Conservation (phyloP, 2,113 vertebrate genomes). For the Mormoops blainvillei region DNA sequence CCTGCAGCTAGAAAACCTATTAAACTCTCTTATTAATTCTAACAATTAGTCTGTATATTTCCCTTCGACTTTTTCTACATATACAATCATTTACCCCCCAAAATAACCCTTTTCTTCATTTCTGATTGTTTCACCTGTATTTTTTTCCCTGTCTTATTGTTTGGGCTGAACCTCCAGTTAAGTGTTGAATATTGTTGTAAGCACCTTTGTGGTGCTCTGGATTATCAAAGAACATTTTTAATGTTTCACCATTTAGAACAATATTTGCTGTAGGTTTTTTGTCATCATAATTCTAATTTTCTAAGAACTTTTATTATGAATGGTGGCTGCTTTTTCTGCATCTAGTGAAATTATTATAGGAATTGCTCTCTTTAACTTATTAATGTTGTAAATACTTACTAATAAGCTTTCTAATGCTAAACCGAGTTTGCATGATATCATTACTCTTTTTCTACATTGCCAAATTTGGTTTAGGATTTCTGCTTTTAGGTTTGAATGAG, state of each 20-base stretch:
- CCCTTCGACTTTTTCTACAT: background rate
- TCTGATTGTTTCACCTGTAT: too few species aligned
- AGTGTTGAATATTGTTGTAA: background rate
- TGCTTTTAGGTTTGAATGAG: background rate
- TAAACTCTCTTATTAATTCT: background rate
- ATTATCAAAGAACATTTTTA: background rate
- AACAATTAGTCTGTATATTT: background rate
- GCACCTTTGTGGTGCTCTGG: background rate
- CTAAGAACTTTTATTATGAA: background rate
- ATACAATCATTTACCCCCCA: background rate
- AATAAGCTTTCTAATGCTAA: background rate
- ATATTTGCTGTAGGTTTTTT: background rate
- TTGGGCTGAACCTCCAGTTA: background rate
- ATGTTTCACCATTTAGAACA: background rate
- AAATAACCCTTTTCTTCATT: background rate
- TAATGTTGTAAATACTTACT: background rate
- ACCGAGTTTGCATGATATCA: background rate
- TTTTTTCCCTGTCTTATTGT: background rate
- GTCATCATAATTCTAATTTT: background rate
- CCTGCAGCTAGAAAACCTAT: background rate
- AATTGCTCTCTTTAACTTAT: background rate
- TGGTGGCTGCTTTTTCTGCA: background rate
- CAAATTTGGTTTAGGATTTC: slow-evolving; percentile 8
- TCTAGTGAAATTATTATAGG: background rate
- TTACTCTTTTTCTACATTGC: background rate